phyloP scores from a whole-genome alignment of 1,140 invertebrate species.

The Popillia japonica region DNA sequence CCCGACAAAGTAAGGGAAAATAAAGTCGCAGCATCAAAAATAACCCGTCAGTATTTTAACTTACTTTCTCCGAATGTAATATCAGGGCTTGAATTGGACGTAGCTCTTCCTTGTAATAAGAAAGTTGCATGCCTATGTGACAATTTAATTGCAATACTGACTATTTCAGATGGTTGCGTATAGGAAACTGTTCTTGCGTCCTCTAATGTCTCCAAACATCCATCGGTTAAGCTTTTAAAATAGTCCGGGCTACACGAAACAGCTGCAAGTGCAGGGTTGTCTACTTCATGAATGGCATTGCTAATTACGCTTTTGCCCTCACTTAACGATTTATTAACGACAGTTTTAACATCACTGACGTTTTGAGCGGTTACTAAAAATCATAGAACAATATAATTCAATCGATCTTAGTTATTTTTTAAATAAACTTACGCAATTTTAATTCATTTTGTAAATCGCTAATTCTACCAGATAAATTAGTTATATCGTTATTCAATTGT shows the following conservation, averaged over 20 bases:
- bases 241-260: conserved; percentile 77
- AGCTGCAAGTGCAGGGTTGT: conserved; percentile 74
- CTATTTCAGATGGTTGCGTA: conserved; percentile 46
- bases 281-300: conserved; percentile 70
- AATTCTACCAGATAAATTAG: conserved; percentile 56
- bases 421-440: background rate
- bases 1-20: conserved; percentile 44
- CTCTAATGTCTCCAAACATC: conserved; percentile 60
- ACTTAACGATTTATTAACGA: conserved; percentile 59
- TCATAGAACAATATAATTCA: too few species aligned
- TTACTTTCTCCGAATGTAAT: conserved; percentile 77
- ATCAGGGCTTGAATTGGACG: conserved; percentile 76
- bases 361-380: conserved; percentile 17
- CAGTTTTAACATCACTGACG: conserved; percentile 38
- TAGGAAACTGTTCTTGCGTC: conserved; percentile 38
- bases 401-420: too few species aligned
- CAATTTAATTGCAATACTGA: conserved; percentile 49
- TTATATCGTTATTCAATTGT: conserved; percentile 55
- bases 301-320: conserved; percentile 70
- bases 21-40: background rate
- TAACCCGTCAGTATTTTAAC: conserved; percentile 54
- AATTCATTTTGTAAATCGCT: conserved; percentile 49
- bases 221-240: conserved; percentile 61
- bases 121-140: conserved; percentile 68
- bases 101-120: conserved; percentile 73